Conservation (phyloP, 35 echinoderm and acorn worm genomes). For the Hemicentrotus pulcherrimus region DNA sequence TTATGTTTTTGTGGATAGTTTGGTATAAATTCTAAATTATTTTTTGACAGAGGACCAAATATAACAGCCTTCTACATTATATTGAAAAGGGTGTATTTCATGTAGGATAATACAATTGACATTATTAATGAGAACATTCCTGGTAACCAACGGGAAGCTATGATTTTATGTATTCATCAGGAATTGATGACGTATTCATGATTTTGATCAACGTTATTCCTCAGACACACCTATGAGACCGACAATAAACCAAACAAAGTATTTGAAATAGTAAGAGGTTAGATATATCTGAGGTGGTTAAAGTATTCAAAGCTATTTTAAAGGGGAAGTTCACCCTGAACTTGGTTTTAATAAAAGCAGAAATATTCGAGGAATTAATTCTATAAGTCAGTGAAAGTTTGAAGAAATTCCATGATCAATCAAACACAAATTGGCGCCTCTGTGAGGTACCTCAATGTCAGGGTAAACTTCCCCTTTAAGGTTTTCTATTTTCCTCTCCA, state of each 20-base stretch:
- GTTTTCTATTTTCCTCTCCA: not conserved
- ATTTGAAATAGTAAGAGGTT: no score
- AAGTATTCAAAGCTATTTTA: no score
- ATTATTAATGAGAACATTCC: not conserved
- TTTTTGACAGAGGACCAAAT: not conserved
- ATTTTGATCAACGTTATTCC: not conserved
- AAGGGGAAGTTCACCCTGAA: no score
- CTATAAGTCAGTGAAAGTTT: no score
- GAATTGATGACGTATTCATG: not conserved
- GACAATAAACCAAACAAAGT: no score
- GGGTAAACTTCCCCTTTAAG: not conserved
- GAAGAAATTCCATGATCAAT: no score
- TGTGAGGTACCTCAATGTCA: no score
- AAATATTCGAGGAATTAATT: no score
- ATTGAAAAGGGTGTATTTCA: not conserved
- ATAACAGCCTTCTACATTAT: not conserved
- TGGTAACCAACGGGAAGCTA: not conserved
- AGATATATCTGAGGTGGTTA: no score
- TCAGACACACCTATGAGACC: not conserved
- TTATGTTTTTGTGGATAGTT: not conserved
- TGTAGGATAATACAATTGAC: not conserved
- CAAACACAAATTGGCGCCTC: no score
- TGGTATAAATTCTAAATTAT: not conserved
- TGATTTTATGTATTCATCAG: not conserved
- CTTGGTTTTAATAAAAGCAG: no score